A percentile compares a stretch with the other conserved stretches of the same genome.
These are phyloP conservation scores for Lomographa bimaculata DNA, from an alignment of 2,888 invertebrate species.

Conservation along the genomic window DNA sequence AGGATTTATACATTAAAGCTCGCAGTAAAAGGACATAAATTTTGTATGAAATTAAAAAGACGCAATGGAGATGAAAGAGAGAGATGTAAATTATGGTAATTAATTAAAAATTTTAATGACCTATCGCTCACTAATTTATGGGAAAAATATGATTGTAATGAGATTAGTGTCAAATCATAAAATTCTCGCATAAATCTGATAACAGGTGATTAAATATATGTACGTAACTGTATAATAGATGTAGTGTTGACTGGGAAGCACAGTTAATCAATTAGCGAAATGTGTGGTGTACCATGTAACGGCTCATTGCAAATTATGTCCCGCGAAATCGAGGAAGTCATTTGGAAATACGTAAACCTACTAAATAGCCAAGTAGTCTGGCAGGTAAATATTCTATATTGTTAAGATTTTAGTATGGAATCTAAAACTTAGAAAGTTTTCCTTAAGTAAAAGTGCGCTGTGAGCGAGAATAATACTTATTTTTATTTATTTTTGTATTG, in stretches of 20 bases:
- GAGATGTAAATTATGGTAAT: slow-evolving; percentile 36
- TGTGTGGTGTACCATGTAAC: slow-evolving; percentile 49
- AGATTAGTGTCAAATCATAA: slow-evolving; percentile 48
- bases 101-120: slow-evolving; percentile 30
- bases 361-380: background rate
- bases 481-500: too few species aligned
- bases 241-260: slow-evolving; percentile 40
- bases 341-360: slow-evolving; percentile 25
- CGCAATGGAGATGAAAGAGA: slow-evolving; percentile 28
- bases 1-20: slow-evolving; percentile 29
- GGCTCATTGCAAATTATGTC: slow-evolving; percentile 35
- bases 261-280: slow-evolving; percentile 64
- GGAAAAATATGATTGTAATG: slow-evolving; percentile 35
- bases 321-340: slow-evolving; percentile 31
- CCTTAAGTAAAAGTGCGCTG: too few species aligned
- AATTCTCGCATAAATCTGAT: slow-evolving; percentile 50
- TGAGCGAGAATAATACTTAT: too few species aligned
- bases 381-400: too few species aligned
- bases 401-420: too few species aligned
- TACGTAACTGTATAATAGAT: slow-evolving; percentile 42
- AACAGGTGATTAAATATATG: slow-evolving; percentile 51
- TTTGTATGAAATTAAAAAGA: slow-evolving; percentile 30
- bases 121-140: slow-evolving; percentile 37
- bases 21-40: slow-evolving; percentile 38
- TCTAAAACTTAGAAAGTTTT: too few species aligned